These are phyloP conservation scores for Microctonus hyperodae DNA, from an alignment of 2,888 invertebrate species.

Conservation along the genomic window DNA sequence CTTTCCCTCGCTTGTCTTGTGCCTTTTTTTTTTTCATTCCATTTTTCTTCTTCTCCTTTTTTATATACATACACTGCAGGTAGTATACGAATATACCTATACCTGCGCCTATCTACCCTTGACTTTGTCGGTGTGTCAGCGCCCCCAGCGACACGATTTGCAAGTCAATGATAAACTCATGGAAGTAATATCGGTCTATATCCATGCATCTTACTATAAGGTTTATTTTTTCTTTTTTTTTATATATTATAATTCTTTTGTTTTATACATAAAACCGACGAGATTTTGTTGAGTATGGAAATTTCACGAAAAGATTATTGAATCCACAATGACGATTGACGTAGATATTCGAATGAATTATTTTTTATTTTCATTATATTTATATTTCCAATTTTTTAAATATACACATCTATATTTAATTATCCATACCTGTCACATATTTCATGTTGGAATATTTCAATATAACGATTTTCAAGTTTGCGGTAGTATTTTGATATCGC, in stretches of 20 bases:
- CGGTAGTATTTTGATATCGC: slow-evolving; percentile 7
- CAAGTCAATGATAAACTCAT: slow-evolving; percentile 47
- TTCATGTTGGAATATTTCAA: neutral
- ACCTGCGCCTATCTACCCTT: slow-evolving; percentile 33
- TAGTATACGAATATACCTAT: too few species aligned
- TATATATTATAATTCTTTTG: neutral
- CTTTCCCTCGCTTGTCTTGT: neutral
- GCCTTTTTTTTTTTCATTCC: slow-evolving; percentile 8
- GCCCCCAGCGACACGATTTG: slow-evolving; percentile 38
- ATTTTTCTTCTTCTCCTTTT: slow-evolving; percentile 13
- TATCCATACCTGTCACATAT: slow-evolving; percentile 14
- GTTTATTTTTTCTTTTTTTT: neutral
- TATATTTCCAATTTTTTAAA: too few species aligned
- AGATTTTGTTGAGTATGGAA: neutral
- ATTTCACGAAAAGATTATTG: neutral
- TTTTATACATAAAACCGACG: neutral
- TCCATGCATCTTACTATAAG: slow-evolving; percentile 44
- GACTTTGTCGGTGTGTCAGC: slow-evolving; percentile 25
- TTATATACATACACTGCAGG: slow-evolving; percentile 21
- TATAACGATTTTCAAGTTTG: slow-evolving; percentile 16
- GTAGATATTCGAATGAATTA: too few species aligned
- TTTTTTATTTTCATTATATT: too few species aligned
- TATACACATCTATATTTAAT: neutral
- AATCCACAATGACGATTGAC: neutral
- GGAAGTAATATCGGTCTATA: slow-evolving; percentile 46